These are phyloP conservation scores for Dallia pectoralis DNA, from an alignment of 2,797 vertebrate genomes.

Conservation along the genomic window DNA sequence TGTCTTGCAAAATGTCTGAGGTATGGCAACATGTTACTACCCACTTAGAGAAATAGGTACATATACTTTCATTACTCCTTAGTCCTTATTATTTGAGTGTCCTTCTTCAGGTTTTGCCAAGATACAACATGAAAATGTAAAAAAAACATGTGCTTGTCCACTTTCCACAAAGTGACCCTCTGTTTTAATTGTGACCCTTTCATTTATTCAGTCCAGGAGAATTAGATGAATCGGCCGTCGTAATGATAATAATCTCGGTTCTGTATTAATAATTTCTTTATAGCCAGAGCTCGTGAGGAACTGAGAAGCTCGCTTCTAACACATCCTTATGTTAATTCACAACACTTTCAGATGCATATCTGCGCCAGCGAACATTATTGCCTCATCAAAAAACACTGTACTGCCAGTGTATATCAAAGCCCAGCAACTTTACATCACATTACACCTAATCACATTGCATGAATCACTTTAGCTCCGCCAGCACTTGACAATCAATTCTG, in stretches of 20 bases:
- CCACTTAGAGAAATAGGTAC: background rate
- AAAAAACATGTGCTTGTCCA: background rate
- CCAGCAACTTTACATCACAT: conserved; percentile 4
- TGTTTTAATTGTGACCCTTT: background rate
- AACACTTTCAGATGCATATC: background rate
- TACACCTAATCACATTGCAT: conserved; percentile 16
- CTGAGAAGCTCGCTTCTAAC: background rate
- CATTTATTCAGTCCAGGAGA: background rate
- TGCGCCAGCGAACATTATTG: conserved; percentile 6
- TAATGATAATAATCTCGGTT: background rate
- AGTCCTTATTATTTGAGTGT: background rate
- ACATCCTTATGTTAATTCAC: background rate
- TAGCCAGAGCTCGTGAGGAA: background rate
- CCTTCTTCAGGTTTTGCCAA: background rate
- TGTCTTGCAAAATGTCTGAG: background rate
- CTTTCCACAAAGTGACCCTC: background rate
- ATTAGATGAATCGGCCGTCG: background rate
- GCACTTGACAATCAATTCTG: conserved; percentile 14
- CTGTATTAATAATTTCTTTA: background rate
- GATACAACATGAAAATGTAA: background rate
- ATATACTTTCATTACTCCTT: background rate
- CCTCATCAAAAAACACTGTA: conserved; percentile 17
- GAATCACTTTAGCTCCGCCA: conserved; percentile 11
- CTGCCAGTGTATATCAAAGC: conserved; percentile 6
- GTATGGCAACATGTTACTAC: background rate